phyloP scores from a whole-genome alignment of 2,888 invertebrate species.

The Eupithecia exiguata region DNA sequence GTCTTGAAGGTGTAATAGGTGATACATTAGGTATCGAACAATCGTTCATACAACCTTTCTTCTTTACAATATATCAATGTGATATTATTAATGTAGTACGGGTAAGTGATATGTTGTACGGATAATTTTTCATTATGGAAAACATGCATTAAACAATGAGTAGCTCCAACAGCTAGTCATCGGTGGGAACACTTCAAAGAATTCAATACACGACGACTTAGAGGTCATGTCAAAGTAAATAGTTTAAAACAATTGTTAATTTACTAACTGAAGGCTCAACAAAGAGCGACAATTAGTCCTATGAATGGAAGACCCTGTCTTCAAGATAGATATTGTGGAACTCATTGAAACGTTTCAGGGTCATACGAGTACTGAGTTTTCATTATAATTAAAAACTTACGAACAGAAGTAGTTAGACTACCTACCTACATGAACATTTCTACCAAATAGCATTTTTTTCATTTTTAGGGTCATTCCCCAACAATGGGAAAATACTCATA shows the following conservation, averaged over 20 bases:
- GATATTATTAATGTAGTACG: too few species aligned
- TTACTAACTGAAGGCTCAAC: slow-evolving; percentile 40
- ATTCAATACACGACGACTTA: slow-evolving; percentile 4
- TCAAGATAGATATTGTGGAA: background rate
- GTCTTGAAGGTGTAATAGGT: background rate
- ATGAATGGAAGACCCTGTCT: slow-evolving; percentile 8
- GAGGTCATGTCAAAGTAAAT: slow-evolving; percentile 33
- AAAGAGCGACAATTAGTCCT: slow-evolving; percentile 29
- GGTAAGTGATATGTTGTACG: background rate
- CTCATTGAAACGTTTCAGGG: background rate
- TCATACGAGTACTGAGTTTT: background rate
- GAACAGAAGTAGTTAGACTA: too few species aligned
- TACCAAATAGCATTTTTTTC: background rate
- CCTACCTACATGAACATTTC: too few species aligned
- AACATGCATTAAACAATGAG: background rate
- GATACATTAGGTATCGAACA: too few species aligned
- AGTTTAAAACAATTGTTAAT: slow-evolving; percentile 42
- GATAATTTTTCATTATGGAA: background rate
- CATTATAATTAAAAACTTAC: background rate
- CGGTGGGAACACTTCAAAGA: slow-evolving; percentile 6
- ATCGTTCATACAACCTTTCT: too few species aligned
- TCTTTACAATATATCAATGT: background rate
- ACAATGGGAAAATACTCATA: background rate
- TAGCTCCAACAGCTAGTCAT: background rate
- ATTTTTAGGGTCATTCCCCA: background rate